Conservation (phyloP, 1,140 invertebrate species). For the Drosophila ambigua region DNA sequence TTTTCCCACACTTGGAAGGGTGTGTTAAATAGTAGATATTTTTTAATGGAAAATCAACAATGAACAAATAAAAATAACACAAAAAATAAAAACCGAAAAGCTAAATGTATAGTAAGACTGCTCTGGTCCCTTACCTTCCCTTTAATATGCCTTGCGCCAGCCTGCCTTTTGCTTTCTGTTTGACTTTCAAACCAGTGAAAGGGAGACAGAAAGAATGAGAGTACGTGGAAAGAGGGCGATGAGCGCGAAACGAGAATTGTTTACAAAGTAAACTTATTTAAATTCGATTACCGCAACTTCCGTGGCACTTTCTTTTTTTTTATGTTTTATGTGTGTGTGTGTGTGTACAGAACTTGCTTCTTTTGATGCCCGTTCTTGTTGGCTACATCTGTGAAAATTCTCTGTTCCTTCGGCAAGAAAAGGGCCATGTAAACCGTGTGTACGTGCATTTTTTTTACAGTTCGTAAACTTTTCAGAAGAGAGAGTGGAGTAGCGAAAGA, state of each 20-base stretch:
- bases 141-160: no score
- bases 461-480: constrained; percentile 17
- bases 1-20: constrained; percentile 30
- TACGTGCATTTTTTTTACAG: constrained; percentile 20
- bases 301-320: constrained; percentile 57
- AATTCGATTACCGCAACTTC: constrained; percentile 82
- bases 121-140: no score
- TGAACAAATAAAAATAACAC: not conserved
- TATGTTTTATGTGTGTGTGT: constrained; percentile 46
- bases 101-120: no score
- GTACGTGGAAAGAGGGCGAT: not conserved
- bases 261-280: constrained; percentile 82
- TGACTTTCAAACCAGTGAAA: constrained; percentile 19
- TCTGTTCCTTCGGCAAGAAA: constrained; percentile 4
- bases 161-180: constrained; percentile 26
- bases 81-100: not conserved
- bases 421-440: constrained; percentile 27
- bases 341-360: constrained; percentile 35
- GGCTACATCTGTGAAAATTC: constrained; percentile 30
- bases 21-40: not conserved
- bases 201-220: not conserved
- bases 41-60: not conserved
- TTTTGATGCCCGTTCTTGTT: constrained; percentile 11
- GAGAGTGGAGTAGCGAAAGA: no score
- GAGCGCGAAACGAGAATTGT: constrained; percentile 58